Evolutionary conservation across 2,888 invertebrate genomes (phyloP), one percentile per base, ranked within the genome.

Genomic region (Agrochola litura): DNA sequence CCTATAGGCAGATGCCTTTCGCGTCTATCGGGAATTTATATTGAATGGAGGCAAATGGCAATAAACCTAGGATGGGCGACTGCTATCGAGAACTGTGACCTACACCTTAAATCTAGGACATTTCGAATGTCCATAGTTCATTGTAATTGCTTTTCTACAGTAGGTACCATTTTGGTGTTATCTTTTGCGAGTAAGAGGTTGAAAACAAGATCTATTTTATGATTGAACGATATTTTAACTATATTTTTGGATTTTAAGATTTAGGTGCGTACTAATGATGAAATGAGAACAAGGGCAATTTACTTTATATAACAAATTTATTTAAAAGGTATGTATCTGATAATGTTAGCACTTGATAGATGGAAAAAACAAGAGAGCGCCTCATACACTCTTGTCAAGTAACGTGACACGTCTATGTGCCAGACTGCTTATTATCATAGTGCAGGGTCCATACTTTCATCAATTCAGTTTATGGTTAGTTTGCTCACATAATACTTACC

Each of bases 1-100:
- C 88, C 87, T 89, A 86, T 70, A 82, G 73, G 73, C 81, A 87
- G 85, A 91, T 89, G 86, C 86, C 88, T 78, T 83, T 85, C 86
- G 87, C 85, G 79, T 84, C 86, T 88, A 89, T 86, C 83, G 83
- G 88, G 91, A 91, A 91, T 91, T 91, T 91, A 91, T 91, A 91
- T 91, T 90, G 89, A 88, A 89, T 87, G 83, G 81, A 85, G 78
- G 83, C 84, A 84, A 84, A 84, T 84, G 77, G 85, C 86, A 89
- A 89, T 89, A 91, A 89, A 90, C 90, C 88, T 84, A 79, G 79
- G 71, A 76, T 81, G 83, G 87, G 72, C 72, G 79, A 68, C 81
- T 79, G 74, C 86, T 81, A 79, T 76, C 83, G 69, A 70, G 82
- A 73, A 73, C 71, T 88, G 84, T 84, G 84, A 86, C 83, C 83